Evolutionary conservation across 2,888 invertebrate species (phyloP).

Genomic region (Steromphala cineraria): DNA sequence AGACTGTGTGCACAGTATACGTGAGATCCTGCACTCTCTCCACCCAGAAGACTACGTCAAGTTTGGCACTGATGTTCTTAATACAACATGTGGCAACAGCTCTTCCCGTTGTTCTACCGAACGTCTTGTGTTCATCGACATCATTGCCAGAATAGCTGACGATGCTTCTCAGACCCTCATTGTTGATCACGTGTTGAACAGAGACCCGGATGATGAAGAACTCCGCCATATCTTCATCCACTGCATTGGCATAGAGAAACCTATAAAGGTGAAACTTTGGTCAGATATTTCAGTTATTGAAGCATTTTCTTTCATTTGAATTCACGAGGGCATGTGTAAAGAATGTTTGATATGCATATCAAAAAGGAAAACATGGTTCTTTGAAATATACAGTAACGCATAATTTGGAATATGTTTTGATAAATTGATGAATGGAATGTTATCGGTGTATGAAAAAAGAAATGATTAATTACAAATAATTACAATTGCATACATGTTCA

Average conservation of each 20-base stretch:
- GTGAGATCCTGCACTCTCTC: conserved; percentile 34
- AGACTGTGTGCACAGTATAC: conserved; percentile 45
- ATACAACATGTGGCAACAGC: conserved; percentile 34
- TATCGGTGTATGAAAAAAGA: too few species aligned
- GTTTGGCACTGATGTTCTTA: conserved; percentile 34
- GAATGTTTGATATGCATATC: too few species aligned
- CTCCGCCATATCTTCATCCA: conserved; percentile 37
- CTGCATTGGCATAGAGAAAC: conserved; percentile 29
- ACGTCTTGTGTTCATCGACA: conserved; percentile 47
- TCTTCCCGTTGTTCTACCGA: conserved; percentile 42
- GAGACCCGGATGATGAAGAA: conserved; percentile 27
- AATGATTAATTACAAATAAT: too few species aligned
- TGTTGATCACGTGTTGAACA: conserved; percentile 37
- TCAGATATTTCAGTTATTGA: too few species aligned
- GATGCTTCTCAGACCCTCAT: conserved; percentile 44
- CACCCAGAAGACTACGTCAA: conserved; percentile 38
- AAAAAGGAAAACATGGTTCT: too few species aligned
- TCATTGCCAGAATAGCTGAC: conserved; percentile 45
- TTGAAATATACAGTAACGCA: too few species aligned
- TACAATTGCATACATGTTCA: too few species aligned
- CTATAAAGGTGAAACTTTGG: conserved; percentile 23
- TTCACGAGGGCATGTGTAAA: too few species aligned
- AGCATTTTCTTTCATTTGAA: too few species aligned
- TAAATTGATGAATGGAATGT: too few species aligned
- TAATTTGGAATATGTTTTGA: too few species aligned